Conservation (phyloP, 2,113 vertebrate species). For the Anarhynchus alexandrinus region DNA sequence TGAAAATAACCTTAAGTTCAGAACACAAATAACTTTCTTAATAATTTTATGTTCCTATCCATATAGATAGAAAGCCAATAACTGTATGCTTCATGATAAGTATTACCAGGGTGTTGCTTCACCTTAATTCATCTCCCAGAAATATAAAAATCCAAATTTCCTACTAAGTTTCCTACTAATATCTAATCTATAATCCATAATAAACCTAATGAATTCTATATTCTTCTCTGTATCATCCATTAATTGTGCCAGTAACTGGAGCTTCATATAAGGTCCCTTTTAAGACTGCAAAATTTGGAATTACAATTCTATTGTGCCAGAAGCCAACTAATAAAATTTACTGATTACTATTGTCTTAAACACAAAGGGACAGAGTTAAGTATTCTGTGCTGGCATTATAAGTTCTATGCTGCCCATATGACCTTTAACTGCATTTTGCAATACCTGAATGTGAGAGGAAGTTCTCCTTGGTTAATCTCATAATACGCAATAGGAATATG, state of each 20-base stretch:
- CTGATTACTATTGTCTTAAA: not conserved
- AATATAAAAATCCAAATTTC: not conserved
- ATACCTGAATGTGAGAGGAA: not conserved
- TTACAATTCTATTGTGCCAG: not conserved
- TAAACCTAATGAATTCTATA: not conserved
- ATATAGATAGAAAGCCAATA: not conserved
- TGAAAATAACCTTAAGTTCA: not conserved
- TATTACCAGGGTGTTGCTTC: not conserved
- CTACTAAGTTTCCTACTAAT: not conserved
- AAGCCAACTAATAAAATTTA: not conserved
- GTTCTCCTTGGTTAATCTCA: not conserved
- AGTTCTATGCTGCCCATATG: not conserved
- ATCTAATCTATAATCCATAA: not conserved
- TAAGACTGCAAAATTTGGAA: not conserved
- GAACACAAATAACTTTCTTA: not conserved
- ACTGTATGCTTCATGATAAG: not conserved
- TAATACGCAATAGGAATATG: not conserved
- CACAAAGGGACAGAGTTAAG: not conserved
- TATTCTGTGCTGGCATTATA: not conserved
- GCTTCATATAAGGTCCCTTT: not conserved
- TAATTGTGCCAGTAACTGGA: not conserved
- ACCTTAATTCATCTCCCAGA: not conserved
- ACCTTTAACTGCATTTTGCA: not conserved
- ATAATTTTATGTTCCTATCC: not conserved
- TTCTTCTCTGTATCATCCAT: not conserved